phyloP scores from a whole-genome alignment of 2,888 invertebrate genomes.

The Leucophenga maculata region DNA sequence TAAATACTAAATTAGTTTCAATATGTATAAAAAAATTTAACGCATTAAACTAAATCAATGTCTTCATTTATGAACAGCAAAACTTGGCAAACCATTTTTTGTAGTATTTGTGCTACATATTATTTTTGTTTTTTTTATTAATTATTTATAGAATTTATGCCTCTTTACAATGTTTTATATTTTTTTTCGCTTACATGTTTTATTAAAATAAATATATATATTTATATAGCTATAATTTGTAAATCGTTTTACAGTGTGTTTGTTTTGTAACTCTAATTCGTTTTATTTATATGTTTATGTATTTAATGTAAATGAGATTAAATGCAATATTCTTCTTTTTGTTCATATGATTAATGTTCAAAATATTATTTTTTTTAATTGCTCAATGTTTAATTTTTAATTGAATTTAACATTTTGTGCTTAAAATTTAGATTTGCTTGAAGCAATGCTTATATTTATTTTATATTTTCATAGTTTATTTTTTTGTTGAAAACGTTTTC shows the following conservation, averaged over 20 bases:
- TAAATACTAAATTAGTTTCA: background rate
- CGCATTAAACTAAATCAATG: too few relatives aligned
- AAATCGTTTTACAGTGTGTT: background rate
- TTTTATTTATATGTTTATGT: background rate
- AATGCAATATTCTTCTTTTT: background rate
- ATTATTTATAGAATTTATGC: conserved; percentile 31
- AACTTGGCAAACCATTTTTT: conserved; percentile 27
- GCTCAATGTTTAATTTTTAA: background rate
- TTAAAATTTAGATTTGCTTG: background rate
- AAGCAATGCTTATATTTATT: conserved; percentile 5
- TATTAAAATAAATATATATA: conserved; percentile 16
- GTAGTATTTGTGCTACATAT: background rate
- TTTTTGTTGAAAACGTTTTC: background rate
- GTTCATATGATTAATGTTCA: too few relatives aligned
- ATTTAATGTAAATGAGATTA: too few relatives aligned
- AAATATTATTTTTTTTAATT: background rate
- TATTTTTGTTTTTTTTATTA: conserved; percentile 34
- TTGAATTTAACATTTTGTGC: background rate
- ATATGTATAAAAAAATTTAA: conserved; percentile 4
- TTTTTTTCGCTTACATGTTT: conserved; percentile 28
- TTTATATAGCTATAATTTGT: conserved; percentile 2
- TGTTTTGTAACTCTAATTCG: too few relatives aligned
- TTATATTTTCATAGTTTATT: background rate
- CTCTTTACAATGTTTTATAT: conserved; percentile 39
- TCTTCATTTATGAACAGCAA: conserved; percentile 65